A percentile compares a stretch with the other conserved stretches of the same genome.
phyloP scores from a whole-genome alignment of 2,888 invertebrate genomes.

The Brachyopa scutellaris region DNA sequence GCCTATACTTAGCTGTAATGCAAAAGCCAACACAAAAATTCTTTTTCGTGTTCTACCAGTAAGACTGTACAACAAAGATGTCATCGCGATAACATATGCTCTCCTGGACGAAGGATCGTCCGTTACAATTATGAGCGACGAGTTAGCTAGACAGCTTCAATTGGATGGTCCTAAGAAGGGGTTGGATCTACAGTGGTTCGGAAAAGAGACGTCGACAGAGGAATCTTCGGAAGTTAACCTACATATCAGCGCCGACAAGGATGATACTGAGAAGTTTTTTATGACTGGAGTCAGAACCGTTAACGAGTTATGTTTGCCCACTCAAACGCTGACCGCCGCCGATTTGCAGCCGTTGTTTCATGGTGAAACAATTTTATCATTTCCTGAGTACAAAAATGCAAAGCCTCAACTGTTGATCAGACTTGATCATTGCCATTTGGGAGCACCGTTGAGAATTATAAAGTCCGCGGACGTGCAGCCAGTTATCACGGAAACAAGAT shows the following conservation, averaged over 20 bases:
- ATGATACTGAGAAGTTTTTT: not conserved
- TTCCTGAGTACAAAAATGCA: not conserved
- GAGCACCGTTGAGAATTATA: too few relatives aligned
- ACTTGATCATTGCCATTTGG: not conserved
- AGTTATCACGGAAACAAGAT: not conserved
- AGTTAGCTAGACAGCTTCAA: not conserved
- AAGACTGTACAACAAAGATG: not conserved
- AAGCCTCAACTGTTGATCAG: too few relatives aligned
- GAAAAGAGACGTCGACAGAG: too few relatives aligned
- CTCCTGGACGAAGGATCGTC: not conserved
- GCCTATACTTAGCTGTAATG: not conserved
- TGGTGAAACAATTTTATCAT: not conserved
- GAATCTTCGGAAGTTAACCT: not conserved
- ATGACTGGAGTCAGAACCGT: not conserved
- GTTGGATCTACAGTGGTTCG: not conserved
- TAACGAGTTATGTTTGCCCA: not conserved
- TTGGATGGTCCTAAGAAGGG: not conserved
- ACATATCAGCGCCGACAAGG: not conserved
- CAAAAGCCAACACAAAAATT: not conserved
- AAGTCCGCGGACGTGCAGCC: not conserved
- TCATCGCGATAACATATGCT: not conserved
- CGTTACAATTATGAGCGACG: not conserved
- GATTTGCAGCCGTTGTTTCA: not conserved
- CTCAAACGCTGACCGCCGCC: not conserved
- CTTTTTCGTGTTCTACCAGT: not conserved